These are phyloP conservation scores for Labia minor DNA, from an alignment of 2,888 invertebrate genomes.

Conservation along the genomic window DNA sequence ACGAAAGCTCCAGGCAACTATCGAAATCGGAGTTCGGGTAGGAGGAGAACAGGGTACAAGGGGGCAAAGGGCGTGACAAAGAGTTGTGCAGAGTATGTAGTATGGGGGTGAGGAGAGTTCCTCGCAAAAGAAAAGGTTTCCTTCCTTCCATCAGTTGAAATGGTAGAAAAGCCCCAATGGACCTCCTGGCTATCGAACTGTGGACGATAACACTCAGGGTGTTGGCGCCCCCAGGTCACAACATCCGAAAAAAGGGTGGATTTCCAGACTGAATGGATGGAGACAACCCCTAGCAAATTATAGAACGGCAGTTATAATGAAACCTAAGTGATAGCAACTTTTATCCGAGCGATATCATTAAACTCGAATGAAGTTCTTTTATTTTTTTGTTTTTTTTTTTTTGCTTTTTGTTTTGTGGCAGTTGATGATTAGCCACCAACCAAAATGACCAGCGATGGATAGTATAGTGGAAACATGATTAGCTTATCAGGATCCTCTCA, in stretches of 20 bases:
- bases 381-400: no score
- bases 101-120: neutral
- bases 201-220: slow-evolving; percentile 13
- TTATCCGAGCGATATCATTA: no score
- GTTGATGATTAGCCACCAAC: no score
- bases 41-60: neutral
- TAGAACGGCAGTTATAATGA: neutral
- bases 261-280: neutral
- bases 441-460: no score
- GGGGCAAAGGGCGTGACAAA: no score
- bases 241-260: neutral
- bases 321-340: no score
- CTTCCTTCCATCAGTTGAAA: slow-evolving; percentile 8
- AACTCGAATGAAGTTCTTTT: no score
- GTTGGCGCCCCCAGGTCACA: neutral
- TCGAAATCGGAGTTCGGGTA: neutral
- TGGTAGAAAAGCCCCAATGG: neutral
- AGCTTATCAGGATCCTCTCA: no score
- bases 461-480: no score
- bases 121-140: neutral
- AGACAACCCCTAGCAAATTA: neutral
- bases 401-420: no score
- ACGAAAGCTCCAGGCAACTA: neutral
- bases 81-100: neutral
- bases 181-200: slow-evolving; percentile 1